Conservation (phyloP, 2,797 vertebrate genomes). For the Acanthurus lineatus region DNA sequence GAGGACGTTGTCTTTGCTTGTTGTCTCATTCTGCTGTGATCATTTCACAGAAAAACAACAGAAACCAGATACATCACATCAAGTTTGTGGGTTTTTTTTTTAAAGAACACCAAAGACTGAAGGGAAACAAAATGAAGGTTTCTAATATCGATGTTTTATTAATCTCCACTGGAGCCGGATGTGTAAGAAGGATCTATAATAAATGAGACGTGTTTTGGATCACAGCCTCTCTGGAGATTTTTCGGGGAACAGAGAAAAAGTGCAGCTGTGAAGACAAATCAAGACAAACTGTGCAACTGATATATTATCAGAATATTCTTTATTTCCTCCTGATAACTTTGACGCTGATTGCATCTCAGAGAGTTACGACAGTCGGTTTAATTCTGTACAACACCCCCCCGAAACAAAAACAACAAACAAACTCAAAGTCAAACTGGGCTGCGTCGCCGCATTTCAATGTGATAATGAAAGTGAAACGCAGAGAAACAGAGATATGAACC, state of each 20-base stretch:
- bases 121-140: constrained; percentile 47
- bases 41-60: constrained; percentile 43
- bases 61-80: constrained; percentile 23
- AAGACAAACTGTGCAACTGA: constrained; percentile 1
- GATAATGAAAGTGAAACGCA: constrained; percentile 56
- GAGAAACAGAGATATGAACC: neutral
- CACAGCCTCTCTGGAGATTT: constrained; percentile 1
- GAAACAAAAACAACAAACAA: constrained; percentile 17
- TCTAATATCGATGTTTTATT: constrained; percentile 52
- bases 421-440: constrained; percentile 17
- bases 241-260: neutral
- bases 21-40: constrained; percentile 30
- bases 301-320: constrained; percentile 36
- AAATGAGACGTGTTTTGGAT: constrained; percentile 40
- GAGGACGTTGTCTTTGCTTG: constrained; percentile 17
- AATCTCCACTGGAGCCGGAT: constrained; percentile 6
- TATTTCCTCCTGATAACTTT: constrained; percentile 61
- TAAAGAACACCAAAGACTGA: constrained; percentile 5
- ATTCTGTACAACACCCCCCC: constrained; percentile 40
- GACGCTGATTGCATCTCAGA: constrained; percentile 37
- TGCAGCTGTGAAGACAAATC: constrained; percentile 23
- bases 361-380: constrained; percentile 11
- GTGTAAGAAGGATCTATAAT: constrained; percentile 15
- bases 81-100: neutral
- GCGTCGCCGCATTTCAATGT: constrained; percentile 18